phyloP scores from a whole-genome alignment of 2,888 invertebrate species.

The Drosophila prostipennis region DNA sequence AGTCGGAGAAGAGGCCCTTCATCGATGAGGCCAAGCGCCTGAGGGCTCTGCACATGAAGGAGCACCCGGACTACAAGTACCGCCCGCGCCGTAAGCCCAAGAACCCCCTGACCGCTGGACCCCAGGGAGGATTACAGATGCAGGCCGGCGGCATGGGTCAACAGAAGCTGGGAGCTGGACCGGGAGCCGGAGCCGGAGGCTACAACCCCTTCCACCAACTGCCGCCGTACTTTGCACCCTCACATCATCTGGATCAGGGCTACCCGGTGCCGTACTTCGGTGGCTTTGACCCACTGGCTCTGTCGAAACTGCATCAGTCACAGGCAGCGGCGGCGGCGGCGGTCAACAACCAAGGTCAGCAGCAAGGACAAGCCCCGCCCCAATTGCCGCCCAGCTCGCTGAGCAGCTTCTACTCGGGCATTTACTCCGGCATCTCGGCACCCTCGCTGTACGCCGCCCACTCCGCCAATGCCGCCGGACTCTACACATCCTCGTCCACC shows the following conservation, averaged over 20 bases:
- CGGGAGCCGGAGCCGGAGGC: slow-evolving; percentile 84
- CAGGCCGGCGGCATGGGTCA: slow-evolving; percentile 76
- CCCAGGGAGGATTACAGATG: slow-evolving; percentile 80
- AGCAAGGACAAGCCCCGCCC: slow-evolving; percentile 78
- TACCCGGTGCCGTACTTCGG: slow-evolving; percentile 84
- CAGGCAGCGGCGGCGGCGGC: slow-evolving; percentile 83
- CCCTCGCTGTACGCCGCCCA: slow-evolving; percentile 84
- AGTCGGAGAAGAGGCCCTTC: slow-evolving; percentile 95
- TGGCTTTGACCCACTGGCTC: slow-evolving; percentile 83
- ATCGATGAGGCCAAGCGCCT: slow-evolving; percentile 97
- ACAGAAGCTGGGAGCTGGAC: slow-evolving; percentile 74
- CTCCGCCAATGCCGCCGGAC: slow-evolving; percentile 82
- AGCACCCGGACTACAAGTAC: slow-evolving; percentile 96
- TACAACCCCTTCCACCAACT: slow-evolving; percentile 88
- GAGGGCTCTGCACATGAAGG: slow-evolving; percentile 94
- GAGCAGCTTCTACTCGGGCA: slow-evolving; percentile 84
- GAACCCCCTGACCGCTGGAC: slow-evolving; percentile 86
- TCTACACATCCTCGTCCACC: slow-evolving; percentile 84
- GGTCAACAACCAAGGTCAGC: slow-evolving; percentile 78
- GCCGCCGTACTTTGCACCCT: slow-evolving; percentile 90
- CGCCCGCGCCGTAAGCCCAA: slow-evolving; percentile 93
- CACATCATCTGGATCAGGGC: slow-evolving; percentile 88
- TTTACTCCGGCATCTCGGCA: slow-evolving; percentile 84
- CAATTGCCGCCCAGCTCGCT: slow-evolving; percentile 83
- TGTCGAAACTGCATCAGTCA: slow-evolving; percentile 83